Evolutionary conservation across 2,888 invertebrate species (phyloP).

Genomic region (Acronicta alni): DNA sequence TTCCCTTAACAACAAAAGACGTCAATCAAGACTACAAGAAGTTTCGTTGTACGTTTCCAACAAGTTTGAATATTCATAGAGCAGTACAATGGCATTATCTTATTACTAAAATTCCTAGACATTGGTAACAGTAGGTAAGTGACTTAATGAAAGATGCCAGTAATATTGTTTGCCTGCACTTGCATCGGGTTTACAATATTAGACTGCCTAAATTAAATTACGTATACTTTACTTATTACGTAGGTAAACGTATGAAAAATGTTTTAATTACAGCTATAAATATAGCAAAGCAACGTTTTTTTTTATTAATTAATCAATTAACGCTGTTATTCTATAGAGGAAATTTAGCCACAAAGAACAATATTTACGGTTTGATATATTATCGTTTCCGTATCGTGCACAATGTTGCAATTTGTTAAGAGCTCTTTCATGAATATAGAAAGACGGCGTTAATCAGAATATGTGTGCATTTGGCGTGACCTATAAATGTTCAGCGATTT

Average conservation of each 20-base stretch:
- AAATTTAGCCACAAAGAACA: conserved; percentile 25
- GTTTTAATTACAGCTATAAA: conserved; percentile 23
- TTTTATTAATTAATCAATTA: conserved; percentile 17
- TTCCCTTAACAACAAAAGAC: background rate
- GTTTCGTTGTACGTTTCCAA: too few relatives aligned
- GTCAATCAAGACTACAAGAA: background rate
- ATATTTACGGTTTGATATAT: conserved; percentile 45
- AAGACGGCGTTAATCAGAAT: conserved; percentile 9
- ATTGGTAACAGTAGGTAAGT: too few relatives aligned
- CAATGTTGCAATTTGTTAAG: conserved; percentile 20
- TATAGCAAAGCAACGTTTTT: conserved; percentile 12
- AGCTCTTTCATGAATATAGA: conserved; percentile 2
- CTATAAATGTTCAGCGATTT: background rate
- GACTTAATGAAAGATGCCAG: too few relatives aligned
- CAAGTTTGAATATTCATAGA: too few relatives aligned
- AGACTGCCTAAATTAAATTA: too few relatives aligned
- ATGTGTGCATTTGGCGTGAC: background rate
- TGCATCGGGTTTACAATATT: too few relatives aligned
- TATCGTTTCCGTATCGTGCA: conserved; percentile 28
- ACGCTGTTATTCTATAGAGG: conserved; percentile 10
- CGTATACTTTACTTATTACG: conserved; percentile 2
- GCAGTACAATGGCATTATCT: too few relatives aligned
- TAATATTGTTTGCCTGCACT: background rate
- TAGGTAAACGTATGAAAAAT: conserved; percentile 16
- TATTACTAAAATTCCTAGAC: too few relatives aligned